Evolutionary conservation across 23 tunicate species (phyloP).

Genomic region (Styela clava): DNA sequence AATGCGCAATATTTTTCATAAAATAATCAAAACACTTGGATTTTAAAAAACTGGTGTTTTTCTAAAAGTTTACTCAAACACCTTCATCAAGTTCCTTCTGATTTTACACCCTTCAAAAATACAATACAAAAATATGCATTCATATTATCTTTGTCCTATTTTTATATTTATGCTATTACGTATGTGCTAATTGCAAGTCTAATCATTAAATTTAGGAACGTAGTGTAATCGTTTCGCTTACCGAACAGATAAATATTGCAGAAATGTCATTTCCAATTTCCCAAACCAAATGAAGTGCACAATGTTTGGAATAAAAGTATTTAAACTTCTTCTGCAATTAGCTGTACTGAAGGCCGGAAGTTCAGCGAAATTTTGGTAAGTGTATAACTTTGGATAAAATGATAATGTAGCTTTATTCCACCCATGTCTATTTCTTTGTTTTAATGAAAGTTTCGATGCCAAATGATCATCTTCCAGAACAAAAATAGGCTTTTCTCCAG

Average conservation of each 20-base stretch:
- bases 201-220: no score
- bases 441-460: not conserved
- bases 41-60: no score
- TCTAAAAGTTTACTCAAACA: no score
- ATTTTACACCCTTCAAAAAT: no score
- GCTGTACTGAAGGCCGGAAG: not conserved
- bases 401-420: not conserved
- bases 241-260: slow-evolving; percentile 9
- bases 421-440: not conserved
- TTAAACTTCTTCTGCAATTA: not conserved
- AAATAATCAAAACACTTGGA: no score
- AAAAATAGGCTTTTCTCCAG: slow-evolving; percentile 1
- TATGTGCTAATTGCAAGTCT: no score
- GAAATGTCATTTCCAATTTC: slow-evolving; percentile 15
- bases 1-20: no score
- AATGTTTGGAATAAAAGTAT: not conserved
- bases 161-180: no score
- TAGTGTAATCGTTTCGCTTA: no score
- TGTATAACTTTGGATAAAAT: not conserved
- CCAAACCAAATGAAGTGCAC: slow-evolving; percentile 12
- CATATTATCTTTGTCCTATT: no score
- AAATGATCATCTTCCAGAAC: not conserved
- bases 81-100: no score
- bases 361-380: not conserved
- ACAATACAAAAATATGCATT: no score